Percentiles rank a stretch among this genome's conserved stretches.
Evolutionary conservation across 2,113 vertebrate species (phyloP).

Genomic region (Numenius arquata): DNA sequence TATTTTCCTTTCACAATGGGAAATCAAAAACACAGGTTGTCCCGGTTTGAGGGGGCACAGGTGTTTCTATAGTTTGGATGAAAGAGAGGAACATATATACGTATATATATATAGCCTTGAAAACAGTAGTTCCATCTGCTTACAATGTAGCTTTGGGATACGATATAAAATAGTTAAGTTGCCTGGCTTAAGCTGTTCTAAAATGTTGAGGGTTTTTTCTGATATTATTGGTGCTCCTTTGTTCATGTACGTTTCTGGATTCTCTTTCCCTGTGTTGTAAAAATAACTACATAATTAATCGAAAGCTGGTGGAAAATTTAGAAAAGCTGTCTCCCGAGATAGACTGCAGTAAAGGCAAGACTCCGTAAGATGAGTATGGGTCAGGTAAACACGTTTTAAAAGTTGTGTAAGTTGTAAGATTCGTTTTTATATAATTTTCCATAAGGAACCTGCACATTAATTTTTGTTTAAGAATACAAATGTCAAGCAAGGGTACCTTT

Average conservation of each 20-base stretch:
- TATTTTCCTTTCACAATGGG: neutral
- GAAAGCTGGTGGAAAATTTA: neutral
- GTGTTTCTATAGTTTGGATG: neutral
- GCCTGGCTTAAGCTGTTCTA: neutral
- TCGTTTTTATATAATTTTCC: neutral
- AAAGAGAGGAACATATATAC: neutral
- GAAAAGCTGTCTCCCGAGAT: neutral
- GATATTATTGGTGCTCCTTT: neutral
- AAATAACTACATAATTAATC: neutral
- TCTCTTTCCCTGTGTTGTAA: neutral
- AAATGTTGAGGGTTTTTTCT: neutral
- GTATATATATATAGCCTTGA: neutral
- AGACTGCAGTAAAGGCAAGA: neutral
- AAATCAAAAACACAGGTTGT: neutral
- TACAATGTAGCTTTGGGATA: neutral
- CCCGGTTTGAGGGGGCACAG: neutral
- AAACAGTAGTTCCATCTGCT: neutral
- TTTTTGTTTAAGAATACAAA: neutral
- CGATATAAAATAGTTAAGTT: neutral
- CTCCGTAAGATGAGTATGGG: neutral
- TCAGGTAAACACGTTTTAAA: neutral
- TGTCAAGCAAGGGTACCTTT: neutral
- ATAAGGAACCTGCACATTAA: neutral
- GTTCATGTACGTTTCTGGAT: neutral
- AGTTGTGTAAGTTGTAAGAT: neutral